Percentiles rank a stretch among this genome's conserved stretches.
Conservation (phyloP, 1,140 invertebrate species). For the Apis laboriosa region DNA sequence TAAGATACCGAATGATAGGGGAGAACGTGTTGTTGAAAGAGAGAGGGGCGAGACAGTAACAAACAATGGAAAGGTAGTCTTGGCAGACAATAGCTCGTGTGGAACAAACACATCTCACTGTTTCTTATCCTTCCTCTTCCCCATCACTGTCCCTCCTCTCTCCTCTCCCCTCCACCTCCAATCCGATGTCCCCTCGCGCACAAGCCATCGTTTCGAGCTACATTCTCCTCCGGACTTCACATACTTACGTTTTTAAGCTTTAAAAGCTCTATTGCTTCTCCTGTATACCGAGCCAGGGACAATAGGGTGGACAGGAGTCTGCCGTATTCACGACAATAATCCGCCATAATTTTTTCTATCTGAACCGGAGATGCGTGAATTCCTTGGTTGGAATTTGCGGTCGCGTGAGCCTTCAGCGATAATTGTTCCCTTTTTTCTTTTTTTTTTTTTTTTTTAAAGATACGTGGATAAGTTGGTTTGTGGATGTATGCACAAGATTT, state of each 20-base stretch:
- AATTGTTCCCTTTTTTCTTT: neutral
- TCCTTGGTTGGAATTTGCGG: neutral
- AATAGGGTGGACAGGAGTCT: conserved; percentile 45
- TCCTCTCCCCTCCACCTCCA: neutral
- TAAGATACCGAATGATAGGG: conserved; percentile 66
- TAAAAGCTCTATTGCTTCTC: conserved; percentile 59
- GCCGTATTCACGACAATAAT: conserved; percentile 7
- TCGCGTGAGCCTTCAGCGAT: conserved; percentile 11
- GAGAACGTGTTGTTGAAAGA: conserved; percentile 61
- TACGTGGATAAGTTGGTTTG: no score
- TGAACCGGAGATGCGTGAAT: conserved; percentile 23
- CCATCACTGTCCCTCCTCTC: neutral
- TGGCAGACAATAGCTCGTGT: conserved; percentile 78
- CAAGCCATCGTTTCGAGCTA: conserved; percentile 24
- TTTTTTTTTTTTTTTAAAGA: neutral
- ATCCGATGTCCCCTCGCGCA: conserved; percentile 33
- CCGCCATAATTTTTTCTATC: conserved; percentile 45
- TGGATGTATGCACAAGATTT: no score
- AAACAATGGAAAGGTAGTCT: conserved; percentile 78
- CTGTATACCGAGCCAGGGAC: conserved; percentile 39
- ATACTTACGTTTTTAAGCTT: conserved; percentile 57
- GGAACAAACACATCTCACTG: conserved; percentile 79
- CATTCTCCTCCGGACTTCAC: conserved; percentile 36
- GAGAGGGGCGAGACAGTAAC: conserved; percentile 71
- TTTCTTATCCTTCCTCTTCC: conserved; percentile 51